Evolutionary conservation across 2,113 vertebrate genomes (phyloP).

Genomic region (Laticauda laticaudata): DNA sequence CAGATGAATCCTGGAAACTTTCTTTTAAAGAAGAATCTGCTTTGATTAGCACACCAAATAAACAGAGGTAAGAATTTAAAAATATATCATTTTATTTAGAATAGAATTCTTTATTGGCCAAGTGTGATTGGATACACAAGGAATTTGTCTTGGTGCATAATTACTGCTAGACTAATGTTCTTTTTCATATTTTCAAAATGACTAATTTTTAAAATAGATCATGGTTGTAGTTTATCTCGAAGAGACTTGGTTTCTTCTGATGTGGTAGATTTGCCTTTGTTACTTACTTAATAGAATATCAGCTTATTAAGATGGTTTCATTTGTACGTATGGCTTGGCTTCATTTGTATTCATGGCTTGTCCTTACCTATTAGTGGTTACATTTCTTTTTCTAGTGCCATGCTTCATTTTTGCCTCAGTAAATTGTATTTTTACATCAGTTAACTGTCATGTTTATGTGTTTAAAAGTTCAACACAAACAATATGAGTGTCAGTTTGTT

Average conservation of each 20-base stretch:
- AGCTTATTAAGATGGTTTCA: neutral
- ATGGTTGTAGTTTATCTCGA: neutral
- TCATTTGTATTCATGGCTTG: neutral
- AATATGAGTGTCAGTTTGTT: no score
- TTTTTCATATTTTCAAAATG: neutral
- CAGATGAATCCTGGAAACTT: conserved; percentile 58
- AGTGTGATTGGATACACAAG: no score
- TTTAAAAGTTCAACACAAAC: no score
- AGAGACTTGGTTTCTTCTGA: neutral
- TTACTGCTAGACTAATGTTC: neutral
- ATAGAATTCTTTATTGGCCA: no score
- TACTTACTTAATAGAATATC: neutral
- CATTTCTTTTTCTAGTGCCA: neutral
- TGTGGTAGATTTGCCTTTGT: neutral
- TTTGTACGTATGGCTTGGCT: neutral
- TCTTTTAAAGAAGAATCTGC: conserved; percentile 58
- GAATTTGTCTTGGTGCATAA: neutral
- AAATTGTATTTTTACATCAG: neutral
- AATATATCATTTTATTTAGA: neutral
- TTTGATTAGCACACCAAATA: conserved; percentile 42
- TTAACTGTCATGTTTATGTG: neutral
- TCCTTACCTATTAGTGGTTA: neutral
- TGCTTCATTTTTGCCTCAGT: neutral
- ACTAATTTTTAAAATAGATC: neutral
- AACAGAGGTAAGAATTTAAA: conserved; percentile 57